Base-by-base conservation (phyloP, 2,888 invertebrate genomes). In the Apamea epomidion region DNA sequence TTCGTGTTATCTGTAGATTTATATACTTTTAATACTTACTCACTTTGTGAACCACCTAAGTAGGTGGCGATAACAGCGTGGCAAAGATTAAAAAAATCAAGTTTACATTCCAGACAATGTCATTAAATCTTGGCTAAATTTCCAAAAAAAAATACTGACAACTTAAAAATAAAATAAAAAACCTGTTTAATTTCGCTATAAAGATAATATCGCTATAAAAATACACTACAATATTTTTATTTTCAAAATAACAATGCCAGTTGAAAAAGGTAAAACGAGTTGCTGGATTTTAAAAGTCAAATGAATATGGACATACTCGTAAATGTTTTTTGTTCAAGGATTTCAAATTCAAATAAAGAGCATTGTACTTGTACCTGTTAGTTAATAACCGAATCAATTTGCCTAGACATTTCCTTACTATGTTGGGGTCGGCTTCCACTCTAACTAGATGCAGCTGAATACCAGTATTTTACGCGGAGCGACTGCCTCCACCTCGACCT, bases 231-330 rank as follows among this genome's bases (percentile, higher is more conserved):
- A 54, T 62, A 73, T 42, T 65, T 60, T 72, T 72, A 72, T 84
- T 84, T 84, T 68, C 72, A 65, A 78, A 79, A 79, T 78, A 84
- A 84, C 69, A 81, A 81, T 58, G 54, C 45, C 77, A 58, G 37
- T 37, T 69, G 18, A 54, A 84, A 67, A 71, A 37, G 79, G 79
- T 67, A 69, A 81, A 81, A 78, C 78, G 1, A 72, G 71, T 84
- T 70, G 45, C 18, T 65, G 37, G 45, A n/a, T 67, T 79, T 79
- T 62, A 54, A 69, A 83, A 69, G 83, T 45, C 62, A 76, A 83
- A 83, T 54, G 8, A 54, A 54, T 68, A 42, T 37, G 51, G 42
- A 25, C 7, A 14, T 60, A 37, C 5, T 37, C 37, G 37, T 37
- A 18, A 45, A 60, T 25, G n/a, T 21, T 62, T 78, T 68, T 62